These are phyloP conservation scores for Ctenodactylus gundi DNA, from an alignment of 2,113 vertebrate species.

Conservation along the genomic window DNA sequence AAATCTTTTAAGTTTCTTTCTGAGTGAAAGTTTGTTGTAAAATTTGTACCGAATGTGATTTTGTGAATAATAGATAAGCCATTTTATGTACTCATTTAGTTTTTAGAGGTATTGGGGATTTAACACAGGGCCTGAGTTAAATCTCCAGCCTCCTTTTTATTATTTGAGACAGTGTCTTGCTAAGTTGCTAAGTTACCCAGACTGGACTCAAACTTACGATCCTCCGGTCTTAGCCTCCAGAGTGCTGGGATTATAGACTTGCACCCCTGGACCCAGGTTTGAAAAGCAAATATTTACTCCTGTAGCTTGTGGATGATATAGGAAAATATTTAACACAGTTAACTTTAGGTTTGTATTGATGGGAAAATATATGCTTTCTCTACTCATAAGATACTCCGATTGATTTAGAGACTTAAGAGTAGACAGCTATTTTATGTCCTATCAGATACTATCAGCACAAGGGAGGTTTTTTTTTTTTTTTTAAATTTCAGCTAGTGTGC, in stretches of 20 bases:
- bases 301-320: neutral
- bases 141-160: too few relatives aligned
- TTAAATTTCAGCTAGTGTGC: neutral
- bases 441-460: neutral
- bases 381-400: neutral
- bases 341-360: neutral
- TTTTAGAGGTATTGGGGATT: too few relatives aligned
- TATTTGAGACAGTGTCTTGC: too few relatives aligned
- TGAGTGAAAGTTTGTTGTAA: neutral
- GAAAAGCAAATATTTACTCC: constrained; percentile 1
- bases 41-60: neutral
- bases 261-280: too few relatives aligned
- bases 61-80: neutral
- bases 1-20: neutral
- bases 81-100: too few relatives aligned
- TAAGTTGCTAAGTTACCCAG: too few relatives aligned
- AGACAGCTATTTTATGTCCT: neutral
- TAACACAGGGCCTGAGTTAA: too few relatives aligned
- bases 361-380: neutral
- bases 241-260: too few relatives aligned
- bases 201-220: too few relatives aligned
- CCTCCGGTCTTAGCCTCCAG: too few relatives aligned
- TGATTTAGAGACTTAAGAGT: neutral
- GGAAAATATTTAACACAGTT: constrained; percentile 25
- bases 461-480: neutral